phyloP scores from a whole-genome alignment of 2,113 vertebrate species.

The Laticauda colubrina region DNA sequence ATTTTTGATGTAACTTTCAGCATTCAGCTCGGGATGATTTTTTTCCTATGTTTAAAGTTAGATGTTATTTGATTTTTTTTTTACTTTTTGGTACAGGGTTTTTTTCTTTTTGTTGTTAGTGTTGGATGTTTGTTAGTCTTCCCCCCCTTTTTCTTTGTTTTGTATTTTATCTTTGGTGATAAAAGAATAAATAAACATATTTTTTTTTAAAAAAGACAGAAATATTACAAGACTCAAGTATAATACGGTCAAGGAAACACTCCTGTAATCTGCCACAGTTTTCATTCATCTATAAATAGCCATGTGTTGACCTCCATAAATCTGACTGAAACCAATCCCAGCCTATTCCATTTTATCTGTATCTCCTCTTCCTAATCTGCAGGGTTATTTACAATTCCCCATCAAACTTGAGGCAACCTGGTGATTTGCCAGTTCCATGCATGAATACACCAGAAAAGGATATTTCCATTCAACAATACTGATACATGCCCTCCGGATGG shows the following conservation, averaged over 20 bases:
- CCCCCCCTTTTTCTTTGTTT: neutral
- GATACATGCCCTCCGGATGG: constrained; percentile 95
- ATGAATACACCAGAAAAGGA: constrained; percentile 75
- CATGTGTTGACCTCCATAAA: neutral
- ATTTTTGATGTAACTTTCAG: neutral
- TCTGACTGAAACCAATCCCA: neutral
- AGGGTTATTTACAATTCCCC: neutral
- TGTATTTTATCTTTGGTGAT: neutral
- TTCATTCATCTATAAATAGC: neutral
- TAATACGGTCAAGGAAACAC: neutral
- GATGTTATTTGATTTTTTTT: neutral
- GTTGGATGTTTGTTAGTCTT: neutral
- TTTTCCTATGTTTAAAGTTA: neutral
- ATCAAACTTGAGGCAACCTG: fast-evolving
- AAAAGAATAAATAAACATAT: neutral
- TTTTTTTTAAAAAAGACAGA: neutral
- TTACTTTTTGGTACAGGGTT: neutral
- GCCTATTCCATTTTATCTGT: fast-evolving
- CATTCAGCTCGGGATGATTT: neutral
- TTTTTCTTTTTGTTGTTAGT: neutral
- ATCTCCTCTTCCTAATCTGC: neutral
- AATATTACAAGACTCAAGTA: neutral
- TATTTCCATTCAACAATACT: constrained; percentile 99
- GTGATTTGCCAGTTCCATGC: neutral
- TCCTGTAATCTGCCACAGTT: neutral